A percentile compares a stretch with the other conserved stretches of the same genome.
These are phyloP conservation scores for Aphelenchoides bicaudatus DNA, from an alignment of 2,888 invertebrate species.

Conservation along the genomic window DNA sequence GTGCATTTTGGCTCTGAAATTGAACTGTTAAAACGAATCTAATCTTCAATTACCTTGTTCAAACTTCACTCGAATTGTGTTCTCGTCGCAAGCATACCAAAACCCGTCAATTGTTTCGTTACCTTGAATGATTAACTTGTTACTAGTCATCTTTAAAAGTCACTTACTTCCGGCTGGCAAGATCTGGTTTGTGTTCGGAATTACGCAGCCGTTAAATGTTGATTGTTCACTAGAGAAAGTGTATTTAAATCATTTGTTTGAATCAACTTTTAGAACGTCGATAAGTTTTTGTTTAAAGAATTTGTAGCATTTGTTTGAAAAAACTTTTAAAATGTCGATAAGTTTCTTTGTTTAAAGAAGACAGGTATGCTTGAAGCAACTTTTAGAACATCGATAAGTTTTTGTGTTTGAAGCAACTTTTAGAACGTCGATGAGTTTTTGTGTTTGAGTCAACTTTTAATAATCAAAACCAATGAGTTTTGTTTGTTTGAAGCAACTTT, in stretches of 20 bases:
- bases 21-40: not conserved
- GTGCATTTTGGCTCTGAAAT: conserved; percentile 47
- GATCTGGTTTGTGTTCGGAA: conserved; percentile 20
- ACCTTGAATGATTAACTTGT: too few relatives aligned
- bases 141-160: too few relatives aligned
- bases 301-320: too few relatives aligned
- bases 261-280: too few relatives aligned
- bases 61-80: conserved; percentile 39
- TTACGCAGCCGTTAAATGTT: conserved; percentile 33
- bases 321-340: conserved; percentile 19
- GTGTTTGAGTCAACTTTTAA: too few relatives aligned
- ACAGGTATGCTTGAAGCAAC: conserved; percentile 11
- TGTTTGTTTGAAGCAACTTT: too few relatives aligned
- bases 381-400: too few relatives aligned
- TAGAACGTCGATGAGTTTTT: too few relatives aligned
- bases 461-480: too few relatives aligned
- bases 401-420: too few relatives aligned
- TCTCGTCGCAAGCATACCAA: conserved; percentile 45
- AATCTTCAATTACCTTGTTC: conserved; percentile 42
- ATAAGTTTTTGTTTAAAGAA: too few relatives aligned
- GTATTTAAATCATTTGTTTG: conserved; percentile 6
- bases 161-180: conserved; percentile 35
- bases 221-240: conserved; percentile 27
- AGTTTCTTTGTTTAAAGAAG: conserved; percentile 20
- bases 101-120: conserved; percentile 51